Conservation (phyloP, 2,113 vertebrate species). For the Camelus bactrianus region DNA sequence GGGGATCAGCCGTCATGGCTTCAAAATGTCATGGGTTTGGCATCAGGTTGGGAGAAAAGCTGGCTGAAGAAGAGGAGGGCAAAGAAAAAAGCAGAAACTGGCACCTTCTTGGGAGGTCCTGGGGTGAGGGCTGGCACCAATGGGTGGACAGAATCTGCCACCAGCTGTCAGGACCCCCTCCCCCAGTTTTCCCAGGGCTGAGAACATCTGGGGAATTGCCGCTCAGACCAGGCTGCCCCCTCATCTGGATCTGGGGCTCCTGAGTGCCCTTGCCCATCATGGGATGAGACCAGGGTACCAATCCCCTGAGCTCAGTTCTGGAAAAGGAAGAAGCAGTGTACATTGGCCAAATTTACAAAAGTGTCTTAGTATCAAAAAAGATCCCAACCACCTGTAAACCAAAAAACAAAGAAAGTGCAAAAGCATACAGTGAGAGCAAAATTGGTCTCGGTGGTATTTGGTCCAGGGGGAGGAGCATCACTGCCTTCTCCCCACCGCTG, state of each 20-base stretch:
- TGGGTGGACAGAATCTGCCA: neutral
- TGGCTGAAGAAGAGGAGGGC: neutral
- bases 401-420: neutral
- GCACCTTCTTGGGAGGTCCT: neutral
- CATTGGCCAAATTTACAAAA: neutral
- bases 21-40: neutral
- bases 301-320: neutral
- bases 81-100: neutral
- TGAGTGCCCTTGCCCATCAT: neutral
- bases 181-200: neutral
- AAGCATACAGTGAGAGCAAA: neutral
- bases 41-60: neutral
- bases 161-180: rapidly evolving
- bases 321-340: neutral
- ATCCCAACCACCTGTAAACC: neutral
- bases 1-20: neutral
- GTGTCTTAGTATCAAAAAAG: neutral
- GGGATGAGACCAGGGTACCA: neutral
- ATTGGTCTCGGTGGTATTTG: rapidly evolving
- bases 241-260: neutral
- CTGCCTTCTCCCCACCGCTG: neutral
- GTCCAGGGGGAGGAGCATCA: rapidly evolving
- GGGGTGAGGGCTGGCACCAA: too few relatives aligned
- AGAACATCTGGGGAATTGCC: neutral
- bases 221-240: neutral